Percentiles rank a stretch among this genome's conserved stretches.
Conservation (phyloP, 2,797 vertebrate genomes). For the Brotula barbata region DNA sequence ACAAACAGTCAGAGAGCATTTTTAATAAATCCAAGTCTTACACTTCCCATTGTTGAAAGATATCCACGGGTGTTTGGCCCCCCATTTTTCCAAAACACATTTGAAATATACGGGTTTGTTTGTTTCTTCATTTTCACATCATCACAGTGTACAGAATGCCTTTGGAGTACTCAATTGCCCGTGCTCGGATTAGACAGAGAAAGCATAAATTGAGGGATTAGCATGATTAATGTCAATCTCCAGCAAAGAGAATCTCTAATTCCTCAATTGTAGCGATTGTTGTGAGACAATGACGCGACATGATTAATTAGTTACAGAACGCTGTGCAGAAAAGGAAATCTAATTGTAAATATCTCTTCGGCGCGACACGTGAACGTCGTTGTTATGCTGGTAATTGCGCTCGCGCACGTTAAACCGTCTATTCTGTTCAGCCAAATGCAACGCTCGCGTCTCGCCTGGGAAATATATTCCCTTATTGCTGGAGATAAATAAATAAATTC, state of each 20-base stretch:
- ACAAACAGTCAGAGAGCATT: too few species aligned
- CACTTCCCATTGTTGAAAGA: too few species aligned
- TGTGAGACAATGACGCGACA: conserved; percentile 56
- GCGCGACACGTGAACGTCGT: conserved; percentile 41
- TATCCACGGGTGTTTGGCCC: too few species aligned
- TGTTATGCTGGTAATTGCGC: conserved; percentile 45
- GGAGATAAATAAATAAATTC: conserved; percentile 70
- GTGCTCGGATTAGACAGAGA: conserved; percentile 43
- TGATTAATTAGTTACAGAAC: conserved; percentile 66
- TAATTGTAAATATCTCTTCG: conserved; percentile 30
- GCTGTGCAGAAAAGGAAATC: conserved; percentile 19
- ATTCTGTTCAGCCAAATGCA: conserved; percentile 49
- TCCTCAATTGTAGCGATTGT: conserved; percentile 57
- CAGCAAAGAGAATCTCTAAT: conserved; percentile 47
- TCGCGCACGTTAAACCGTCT: conserved; percentile 48
- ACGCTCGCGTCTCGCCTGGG: conserved; percentile 57
- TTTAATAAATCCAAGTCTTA: too few species aligned
- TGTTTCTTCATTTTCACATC: too few species aligned
- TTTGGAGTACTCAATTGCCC: conserved; percentile 14
- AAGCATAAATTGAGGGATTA: conserved; percentile 67
- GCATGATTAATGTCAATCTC: conserved; percentile 61
- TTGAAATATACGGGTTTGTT: too few species aligned
- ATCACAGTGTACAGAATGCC: too few species aligned
- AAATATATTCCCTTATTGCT: conserved; percentile 63
- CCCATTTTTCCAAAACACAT: too few species aligned